Percentiles rank a stretch among this genome's conserved stretches.
Conservation (phyloP, 2,113 vertebrate species). For the Salvelinus alpinus region DNA sequence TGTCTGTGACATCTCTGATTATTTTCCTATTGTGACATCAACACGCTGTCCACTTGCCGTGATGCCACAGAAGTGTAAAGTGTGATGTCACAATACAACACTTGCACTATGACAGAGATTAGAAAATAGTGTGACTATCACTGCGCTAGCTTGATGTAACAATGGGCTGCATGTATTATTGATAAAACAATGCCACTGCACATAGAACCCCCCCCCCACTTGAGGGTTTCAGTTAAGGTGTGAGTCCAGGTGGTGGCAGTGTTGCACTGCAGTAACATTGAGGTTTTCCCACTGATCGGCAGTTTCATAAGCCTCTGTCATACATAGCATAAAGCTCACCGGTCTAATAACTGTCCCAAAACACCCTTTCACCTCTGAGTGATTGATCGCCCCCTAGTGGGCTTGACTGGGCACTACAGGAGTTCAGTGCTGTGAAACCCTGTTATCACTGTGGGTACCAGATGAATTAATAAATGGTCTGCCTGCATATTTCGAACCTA, state of each 20-base stretch:
- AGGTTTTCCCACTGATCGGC: background rate
- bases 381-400: background rate
- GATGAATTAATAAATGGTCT: no score
- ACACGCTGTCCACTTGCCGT: background rate
- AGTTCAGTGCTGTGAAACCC: no score
- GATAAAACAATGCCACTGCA: no score
- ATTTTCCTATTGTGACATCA: background rate
- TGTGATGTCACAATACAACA: background rate
- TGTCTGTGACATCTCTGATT: no score
- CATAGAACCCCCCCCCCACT: no score
- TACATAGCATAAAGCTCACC: no score
- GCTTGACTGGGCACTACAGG: no score
- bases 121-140: background rate
- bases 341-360: background rate
- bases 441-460: no score
- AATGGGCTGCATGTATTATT: background rate
- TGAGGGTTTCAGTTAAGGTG: no score
- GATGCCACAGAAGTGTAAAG: background rate
- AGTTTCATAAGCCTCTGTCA: background rate
- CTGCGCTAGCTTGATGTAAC: background rate
- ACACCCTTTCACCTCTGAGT: no score
- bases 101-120: background rate
- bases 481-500: background rate
- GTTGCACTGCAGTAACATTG: constrained; percentile 39
- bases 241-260: constrained; percentile 65